phyloP scores from a whole-genome alignment of 2,113 vertebrate species.

The Passer domesticus region DNA sequence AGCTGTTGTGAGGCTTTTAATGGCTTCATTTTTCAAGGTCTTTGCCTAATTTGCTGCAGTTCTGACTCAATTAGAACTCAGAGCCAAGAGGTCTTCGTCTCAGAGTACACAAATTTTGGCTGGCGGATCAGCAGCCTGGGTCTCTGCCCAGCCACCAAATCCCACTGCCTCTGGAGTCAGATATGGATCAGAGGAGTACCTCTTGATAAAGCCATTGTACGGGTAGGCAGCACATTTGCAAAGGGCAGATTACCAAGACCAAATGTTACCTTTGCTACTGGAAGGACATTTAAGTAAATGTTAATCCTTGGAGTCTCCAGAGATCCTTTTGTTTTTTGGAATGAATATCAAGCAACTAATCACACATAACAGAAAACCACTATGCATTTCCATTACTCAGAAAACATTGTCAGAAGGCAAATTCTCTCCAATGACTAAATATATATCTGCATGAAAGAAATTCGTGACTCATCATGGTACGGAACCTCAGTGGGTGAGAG shows the following conservation, averaged over 20 bases:
- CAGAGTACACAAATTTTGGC: neutral
- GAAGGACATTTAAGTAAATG: neutral
- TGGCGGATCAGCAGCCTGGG: neutral
- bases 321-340: neutral
- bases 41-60: conserved; percentile 35
- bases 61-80: neutral
- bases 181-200: neutral
- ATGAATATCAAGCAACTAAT: neutral
- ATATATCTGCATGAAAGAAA: neutral
- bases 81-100: neutral
- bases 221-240: neutral
- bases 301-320: neutral
- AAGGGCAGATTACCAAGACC: neutral
- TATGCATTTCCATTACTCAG: neutral
- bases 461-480: neutral
- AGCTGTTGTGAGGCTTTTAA: conserved; percentile 12
- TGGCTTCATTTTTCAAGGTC: conserved; percentile 30
- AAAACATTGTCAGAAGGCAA: neutral
- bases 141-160: neutral
- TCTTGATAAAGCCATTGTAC: neutral
- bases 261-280: neutral
- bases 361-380: neutral
- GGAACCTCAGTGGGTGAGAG: neutral
- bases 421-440: neutral
- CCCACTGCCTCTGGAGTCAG: neutral